These are phyloP conservation scores for Samia ricini DNA, from an alignment of 1,140 invertebrate genomes.

Conservation along the genomic window DNA sequence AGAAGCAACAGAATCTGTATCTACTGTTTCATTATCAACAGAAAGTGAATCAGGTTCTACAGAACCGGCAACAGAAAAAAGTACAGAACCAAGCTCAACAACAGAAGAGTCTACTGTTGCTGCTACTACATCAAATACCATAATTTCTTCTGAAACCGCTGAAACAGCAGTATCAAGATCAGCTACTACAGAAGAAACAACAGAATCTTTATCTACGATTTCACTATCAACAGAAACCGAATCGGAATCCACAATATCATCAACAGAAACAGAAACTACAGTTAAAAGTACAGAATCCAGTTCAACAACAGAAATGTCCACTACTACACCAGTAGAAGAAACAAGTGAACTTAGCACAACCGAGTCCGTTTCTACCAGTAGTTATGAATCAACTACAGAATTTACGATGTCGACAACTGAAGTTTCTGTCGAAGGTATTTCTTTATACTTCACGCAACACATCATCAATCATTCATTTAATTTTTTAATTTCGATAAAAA, in stretches of 20 bases:
- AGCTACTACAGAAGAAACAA: slow-evolving; percentile 19
- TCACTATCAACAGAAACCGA: slow-evolving; percentile 8
- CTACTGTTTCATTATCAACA: not conserved
- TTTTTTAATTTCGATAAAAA: too few relatives aligned
- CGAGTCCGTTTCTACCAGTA: not conserved
- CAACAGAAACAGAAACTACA: not conserved
- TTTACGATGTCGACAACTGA: slow-evolving; percentile 18
- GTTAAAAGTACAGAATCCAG: not conserved
- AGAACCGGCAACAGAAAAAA: not conserved
- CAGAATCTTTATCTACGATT: slow-evolving; percentile 19
- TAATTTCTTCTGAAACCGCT: not conserved
- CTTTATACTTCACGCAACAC: not conserved
- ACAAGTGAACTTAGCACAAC: slow-evolving; percentile 9
- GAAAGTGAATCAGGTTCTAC: not conserved
- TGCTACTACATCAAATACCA: slow-evolving; percentile 11
- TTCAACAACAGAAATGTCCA: slow-evolving; percentile 3
- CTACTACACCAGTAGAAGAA: slow-evolving; percentile 14
- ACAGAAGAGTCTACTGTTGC: not conserved
- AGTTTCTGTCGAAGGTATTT: slow-evolving; percentile 1
- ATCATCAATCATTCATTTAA: too few relatives aligned
- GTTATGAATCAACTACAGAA: not conserved
- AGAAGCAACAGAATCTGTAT: slow-evolving; percentile 6
- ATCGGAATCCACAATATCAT: not conserved
- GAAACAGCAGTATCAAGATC: slow-evolving; percentile 8
- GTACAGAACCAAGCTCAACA: not conserved